Evolutionary conservation across 2,797 vertebrate genomes (phyloP), one percentile per base, ranked within the genome.

Genomic region (Sibirionetta formosa): DNA sequence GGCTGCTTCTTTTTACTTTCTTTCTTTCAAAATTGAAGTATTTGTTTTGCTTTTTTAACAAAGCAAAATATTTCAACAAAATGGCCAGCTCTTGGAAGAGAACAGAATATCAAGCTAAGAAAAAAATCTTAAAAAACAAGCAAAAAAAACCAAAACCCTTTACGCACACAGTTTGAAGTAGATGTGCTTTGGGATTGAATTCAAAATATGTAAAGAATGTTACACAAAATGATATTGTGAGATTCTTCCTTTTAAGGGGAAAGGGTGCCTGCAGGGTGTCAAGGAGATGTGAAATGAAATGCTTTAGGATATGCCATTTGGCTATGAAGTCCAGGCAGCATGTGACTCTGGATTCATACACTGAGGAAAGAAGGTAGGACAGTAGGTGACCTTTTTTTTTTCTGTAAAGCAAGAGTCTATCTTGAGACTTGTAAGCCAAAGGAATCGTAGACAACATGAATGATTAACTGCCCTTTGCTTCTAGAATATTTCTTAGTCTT

Each of bases 151-250:
- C 46, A 18, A 4, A 82, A 85, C 17, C 14, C 35, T 26, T 7
- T 5, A 18, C 22, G n/a, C 70, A 54, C 54, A 46, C 60, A 63
- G 84, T 63, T 42, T 78, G 60, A 94, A 94, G 77, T 88, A 54
- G 78, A 71, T 53, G 44, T 88, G 35, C 70, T 79, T 91, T 40
- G 26, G 54, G 35, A 93, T 24, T 44, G 5, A 66, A 81, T 48
- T 76, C 26, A 68, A 87, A 94, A 78, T 73, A 64, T n/a, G 20
- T 77, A 15, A 89, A 80, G 81, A 91, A 89, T 50, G 31, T 82
- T 69, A 46, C 76, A 60, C 33, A 57, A 57, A 91, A 63, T 68
- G 11, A 9, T 90, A 27, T 2, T 44, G 58, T 82, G 51, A 93
- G 46, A 36, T 90, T 57, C 72, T 77, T 73, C 65, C 16, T 63